Evolutionary conservation across 2,113 vertebrate genomes (phyloP).

Genomic region (Oreotrochilus melanogaster): DNA sequence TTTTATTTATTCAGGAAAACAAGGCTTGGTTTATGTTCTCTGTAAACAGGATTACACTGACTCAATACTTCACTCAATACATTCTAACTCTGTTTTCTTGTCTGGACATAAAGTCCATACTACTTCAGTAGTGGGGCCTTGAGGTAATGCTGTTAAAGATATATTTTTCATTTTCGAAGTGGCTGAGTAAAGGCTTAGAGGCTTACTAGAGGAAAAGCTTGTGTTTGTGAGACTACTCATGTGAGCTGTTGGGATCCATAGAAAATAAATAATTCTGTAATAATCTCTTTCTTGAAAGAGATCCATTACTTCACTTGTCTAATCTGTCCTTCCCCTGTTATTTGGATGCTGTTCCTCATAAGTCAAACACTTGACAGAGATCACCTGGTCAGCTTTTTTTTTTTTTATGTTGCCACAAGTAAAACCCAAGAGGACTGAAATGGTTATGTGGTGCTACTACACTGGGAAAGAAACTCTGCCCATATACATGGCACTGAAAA

Average conservation of each 20-base stretch:
- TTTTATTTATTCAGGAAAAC: background rate
- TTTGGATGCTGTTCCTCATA: background rate
- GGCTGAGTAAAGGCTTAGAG: too few species aligned
- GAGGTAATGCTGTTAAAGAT: accelerated
- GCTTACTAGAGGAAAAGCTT: too few species aligned
- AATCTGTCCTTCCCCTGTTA: background rate
- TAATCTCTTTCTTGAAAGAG: background rate
- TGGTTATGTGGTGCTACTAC: background rate
- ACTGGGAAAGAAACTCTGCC: background rate
- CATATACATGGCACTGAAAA: background rate
- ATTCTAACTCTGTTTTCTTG: background rate
- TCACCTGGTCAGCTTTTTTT: background rate
- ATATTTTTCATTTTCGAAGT: background rate
- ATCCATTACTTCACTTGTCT: background rate
- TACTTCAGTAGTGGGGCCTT: background rate
- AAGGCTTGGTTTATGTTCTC: background rate
- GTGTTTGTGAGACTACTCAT: background rate
- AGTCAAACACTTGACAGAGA: background rate
- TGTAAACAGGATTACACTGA: background rate
- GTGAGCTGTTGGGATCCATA: background rate
- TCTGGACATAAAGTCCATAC: background rate
- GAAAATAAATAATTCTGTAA: background rate
- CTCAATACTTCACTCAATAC: background rate
- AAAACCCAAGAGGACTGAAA: background rate
- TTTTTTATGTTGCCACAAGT: background rate